Evolutionary conservation across 92 coral and sea anemone genomes (phyloP), one percentile per base, ranked within the genome.

Genomic region (Zoanthus sociatus): DNA sequence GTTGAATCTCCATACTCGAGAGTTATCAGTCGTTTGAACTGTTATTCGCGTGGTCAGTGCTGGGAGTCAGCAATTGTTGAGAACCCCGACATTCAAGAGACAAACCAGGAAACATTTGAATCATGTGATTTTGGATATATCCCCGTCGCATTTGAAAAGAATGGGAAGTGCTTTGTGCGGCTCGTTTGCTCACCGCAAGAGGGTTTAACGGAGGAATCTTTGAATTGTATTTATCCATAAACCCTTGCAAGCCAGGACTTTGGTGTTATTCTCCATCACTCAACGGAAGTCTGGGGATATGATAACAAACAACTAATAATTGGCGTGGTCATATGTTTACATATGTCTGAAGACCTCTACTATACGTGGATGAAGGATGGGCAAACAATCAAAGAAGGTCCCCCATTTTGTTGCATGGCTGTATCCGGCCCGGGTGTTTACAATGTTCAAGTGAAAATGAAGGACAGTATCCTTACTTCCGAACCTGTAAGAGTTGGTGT

Each of bases 231-330:
- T 31, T 77, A 74, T 32, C 68, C 74, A 16, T 64, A 74, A 73
- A 20, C 30, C 61, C 66, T 14, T 45, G 51, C 50, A 21, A 56
- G 76, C 50, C 48, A 83, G 42, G 48, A 54, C 50, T 11, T 76
- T 66, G 55, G 56, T 54, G 48, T 67, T 21, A 87, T 78, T 44
- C 84, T 87, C 12, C 89, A 87, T 46, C 89, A 76, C 26, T 84
- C 84, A 42, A n/a, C 60, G 13, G 84, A 77, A 77, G 48, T 77
- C 78, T 87, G 89, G 89, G 84, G 89, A 15, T 87, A 45, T 47
- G 84, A 87, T 31, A 48, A n/a, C 51, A 61, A 77, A 5, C 76
- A 77, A 32, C 46, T 77, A 0, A 67, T 77, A 78, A 15, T 87
- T 8, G 78, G 84, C 7, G 84, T 87, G 12, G 77, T 87, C 42